Percentiles rank a stretch among this genome's conserved stretches.
phyloP scores from a whole-genome alignment of 2,888 invertebrate genomes.

The Drosophila paucipuncta region DNA sequence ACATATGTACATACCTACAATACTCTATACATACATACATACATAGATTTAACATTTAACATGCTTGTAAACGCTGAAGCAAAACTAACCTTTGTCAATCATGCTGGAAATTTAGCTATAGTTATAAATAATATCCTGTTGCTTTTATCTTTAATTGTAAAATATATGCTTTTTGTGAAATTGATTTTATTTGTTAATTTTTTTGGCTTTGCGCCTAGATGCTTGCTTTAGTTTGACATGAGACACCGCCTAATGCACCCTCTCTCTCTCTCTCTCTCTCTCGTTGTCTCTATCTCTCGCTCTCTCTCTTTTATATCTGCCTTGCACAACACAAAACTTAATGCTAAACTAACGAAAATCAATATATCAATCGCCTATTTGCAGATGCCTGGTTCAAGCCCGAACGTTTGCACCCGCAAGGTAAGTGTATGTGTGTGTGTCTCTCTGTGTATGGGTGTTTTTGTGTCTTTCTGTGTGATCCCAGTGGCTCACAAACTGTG shows the following conservation, averaged over 20 bases:
- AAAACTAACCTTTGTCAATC: conserved; percentile 72
- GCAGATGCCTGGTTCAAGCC: conserved; percentile 98
- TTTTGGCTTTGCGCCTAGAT: conserved; percentile 18
- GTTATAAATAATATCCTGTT: background rate
- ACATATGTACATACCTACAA: conserved; percentile 4
- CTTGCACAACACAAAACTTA: conserved; percentile 66
- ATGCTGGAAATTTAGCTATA: conserved; percentile 17
- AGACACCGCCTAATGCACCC: conserved; percentile 52
- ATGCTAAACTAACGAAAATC: conserved; percentile 78
- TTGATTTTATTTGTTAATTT: conserved; percentile 6
- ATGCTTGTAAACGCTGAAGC: background rate
- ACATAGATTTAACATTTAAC: conserved; percentile 11
- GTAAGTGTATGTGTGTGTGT: conserved; percentile 86
- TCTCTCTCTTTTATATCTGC: conserved; percentile 34
- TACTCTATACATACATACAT: conserved; percentile 1
- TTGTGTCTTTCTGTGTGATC: background rate
- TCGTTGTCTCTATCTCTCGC: background rate
- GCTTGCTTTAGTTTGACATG: conserved; percentile 20
- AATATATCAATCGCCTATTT: conserved; percentile 85
- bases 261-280: conserved; percentile 4
- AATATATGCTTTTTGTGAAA: conserved; percentile 11
- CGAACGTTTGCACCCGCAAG: conserved; percentile 95
- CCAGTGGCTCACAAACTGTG: conserved; percentile 55
- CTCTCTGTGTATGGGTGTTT: background rate
- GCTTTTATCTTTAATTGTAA: conserved; percentile 1